Base-by-base conservation (phyloP, 2,113 vertebrate species). In the Zootoca vivipara region DNA sequence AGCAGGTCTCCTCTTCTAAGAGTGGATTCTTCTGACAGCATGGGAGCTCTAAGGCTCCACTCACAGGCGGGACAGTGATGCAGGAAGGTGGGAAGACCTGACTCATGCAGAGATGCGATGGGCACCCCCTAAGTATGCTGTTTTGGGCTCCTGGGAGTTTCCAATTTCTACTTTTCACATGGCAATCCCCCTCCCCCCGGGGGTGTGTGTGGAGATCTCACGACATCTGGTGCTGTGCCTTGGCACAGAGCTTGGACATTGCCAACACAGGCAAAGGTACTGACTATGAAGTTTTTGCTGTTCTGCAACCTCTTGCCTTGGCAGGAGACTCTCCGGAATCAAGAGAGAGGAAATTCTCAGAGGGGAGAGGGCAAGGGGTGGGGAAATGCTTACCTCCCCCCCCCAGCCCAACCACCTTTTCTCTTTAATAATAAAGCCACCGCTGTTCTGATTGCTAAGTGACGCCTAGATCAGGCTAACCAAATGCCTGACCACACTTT, bases 321-420 rank as follows among this genome's bases (percentile, higher is more conserved):
- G 30, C 69, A 70, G 69, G 69, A 70, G 7, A 30, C 28, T 30
- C 65, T 9, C 30, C 28, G 10, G 8, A 15, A 5, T 12, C 13
- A 20, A 20, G 58, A 62, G 58, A 62, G 58, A 18, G 18, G 58
- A 5, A 62, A 62, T 62, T 62, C 16, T 62, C 8, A 38, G 77
- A 88, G 90, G 40, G 86, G 89, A 56, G 87, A 52, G 46, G 77
- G 89, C 92, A 94, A 58, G 78, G 56, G n/a, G 85, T 89, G 93
- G 90, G 94, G 93, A 46, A 58, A 65, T 28, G 42, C 18, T 28
- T 22, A 15, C 70, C 13, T 33, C 1, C 33, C 70, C 12, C 33
- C 33, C 7, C 30, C 26, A 72, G 28, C 69, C 69, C 69, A 72
- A 52, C 2, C 46, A 52, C 38, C 28, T 9, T 24, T 24, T 22